Conservation (phyloP, 2,888 invertebrate species). For the Brachyopa scutellaris region DNA sequence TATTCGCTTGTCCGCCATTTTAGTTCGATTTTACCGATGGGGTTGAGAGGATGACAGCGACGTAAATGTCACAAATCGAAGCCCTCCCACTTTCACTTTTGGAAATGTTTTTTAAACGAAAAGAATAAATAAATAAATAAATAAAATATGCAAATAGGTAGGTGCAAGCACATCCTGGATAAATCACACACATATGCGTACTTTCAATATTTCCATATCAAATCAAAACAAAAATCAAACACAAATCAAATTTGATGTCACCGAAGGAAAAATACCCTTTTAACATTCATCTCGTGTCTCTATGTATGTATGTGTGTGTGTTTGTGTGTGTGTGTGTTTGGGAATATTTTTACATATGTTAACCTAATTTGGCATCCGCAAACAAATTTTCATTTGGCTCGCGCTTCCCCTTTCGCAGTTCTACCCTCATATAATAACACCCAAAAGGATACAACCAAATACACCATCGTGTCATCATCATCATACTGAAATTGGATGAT, state of each 20-base stretch:
- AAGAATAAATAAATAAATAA: too few relatives aligned
- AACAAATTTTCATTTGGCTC: constrained; percentile 31
- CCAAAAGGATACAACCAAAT: constrained; percentile 12
- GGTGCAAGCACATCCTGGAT: too few relatives aligned
- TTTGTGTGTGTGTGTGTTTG: constrained; percentile 32
- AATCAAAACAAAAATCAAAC: constrained; percentile 45
- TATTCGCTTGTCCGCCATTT: too few relatives aligned
- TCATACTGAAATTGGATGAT: constrained; percentile 33
- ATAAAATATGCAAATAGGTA: too few relatives aligned
- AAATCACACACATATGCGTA: neutral
- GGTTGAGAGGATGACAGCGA: too few relatives aligned
- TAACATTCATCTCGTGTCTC: neutral
- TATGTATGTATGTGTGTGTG: constrained; percentile 17
- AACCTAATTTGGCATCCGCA: constrained; percentile 40
- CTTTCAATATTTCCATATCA: constrained; percentile 11
- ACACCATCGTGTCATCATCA: constrained; percentile 15
- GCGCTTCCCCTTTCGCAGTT: neutral
- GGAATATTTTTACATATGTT: constrained; percentile 58
- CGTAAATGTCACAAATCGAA: too few relatives aligned
- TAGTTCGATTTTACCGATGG: too few relatives aligned
- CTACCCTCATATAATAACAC: constrained; percentile 18
- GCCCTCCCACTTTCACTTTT: too few relatives aligned
- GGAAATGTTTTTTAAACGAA: too few relatives aligned
- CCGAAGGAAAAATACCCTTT: constrained; percentile 18
- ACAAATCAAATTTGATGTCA: constrained; percentile 27